Evolutionary conservation across 2,113 vertebrate species (phyloP).

Genomic region (Lepus timidus): DNA sequence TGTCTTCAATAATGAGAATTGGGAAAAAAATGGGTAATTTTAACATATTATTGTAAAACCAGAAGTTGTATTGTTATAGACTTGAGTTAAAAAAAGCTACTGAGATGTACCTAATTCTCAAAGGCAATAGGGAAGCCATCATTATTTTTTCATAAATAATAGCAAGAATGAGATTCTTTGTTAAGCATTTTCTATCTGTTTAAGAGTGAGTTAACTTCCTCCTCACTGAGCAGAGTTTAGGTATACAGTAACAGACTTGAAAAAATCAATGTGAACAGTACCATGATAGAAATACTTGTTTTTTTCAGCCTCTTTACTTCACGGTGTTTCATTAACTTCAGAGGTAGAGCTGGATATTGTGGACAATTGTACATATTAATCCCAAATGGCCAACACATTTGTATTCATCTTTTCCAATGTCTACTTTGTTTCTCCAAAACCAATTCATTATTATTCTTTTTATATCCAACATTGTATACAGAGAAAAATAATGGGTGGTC

Average conservation of each 20-base stretch:
- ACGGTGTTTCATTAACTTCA: background rate
- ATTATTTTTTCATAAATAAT: conserved; percentile 18
- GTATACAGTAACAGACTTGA: background rate
- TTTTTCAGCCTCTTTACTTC: conserved; percentile 34
- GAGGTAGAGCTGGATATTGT: background rate
- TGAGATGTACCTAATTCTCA: conserved; percentile 32
- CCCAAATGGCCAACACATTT: background rate
- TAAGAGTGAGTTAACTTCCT: conserved; percentile 5
- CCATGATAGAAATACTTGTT: background rate
- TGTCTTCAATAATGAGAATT: background rate
- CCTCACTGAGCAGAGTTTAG: conserved; percentile 18
- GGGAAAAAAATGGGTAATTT: background rate
- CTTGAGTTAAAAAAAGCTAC: conserved; percentile 31
- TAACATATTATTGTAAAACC: conserved; percentile 36
- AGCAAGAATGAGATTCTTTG: background rate
- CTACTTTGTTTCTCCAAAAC: background rate
- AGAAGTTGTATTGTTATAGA: background rate
- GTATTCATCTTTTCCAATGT: background rate
- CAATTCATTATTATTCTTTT: background rate
- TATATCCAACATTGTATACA: background rate
- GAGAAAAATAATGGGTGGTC: background rate
- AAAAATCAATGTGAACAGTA: background rate
- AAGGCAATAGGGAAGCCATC: conserved; percentile 1
- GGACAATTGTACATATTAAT: conserved; percentile 14
- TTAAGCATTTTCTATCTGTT: conserved; percentile 13